These are phyloP conservation scores for Pogonocherus hispidulus DNA, from an alignment of 2,888 invertebrate species.

Conservation along the genomic window DNA sequence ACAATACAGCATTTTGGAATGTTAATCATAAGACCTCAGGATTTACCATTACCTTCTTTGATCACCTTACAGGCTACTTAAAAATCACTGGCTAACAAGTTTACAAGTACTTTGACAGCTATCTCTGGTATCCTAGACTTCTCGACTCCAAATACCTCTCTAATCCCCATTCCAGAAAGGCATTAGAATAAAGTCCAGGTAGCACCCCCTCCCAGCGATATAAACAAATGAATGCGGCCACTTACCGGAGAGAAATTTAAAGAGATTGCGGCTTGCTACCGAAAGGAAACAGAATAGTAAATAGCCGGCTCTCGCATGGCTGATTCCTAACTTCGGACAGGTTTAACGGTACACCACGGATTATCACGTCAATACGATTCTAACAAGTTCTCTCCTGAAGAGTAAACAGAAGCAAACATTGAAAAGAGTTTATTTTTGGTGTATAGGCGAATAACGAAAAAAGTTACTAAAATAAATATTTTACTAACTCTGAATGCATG, in stretches of 20 bases:
- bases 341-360: constrained; percentile 22
- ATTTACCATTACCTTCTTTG: too few species aligned
- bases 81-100: not conserved
- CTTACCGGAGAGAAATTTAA: not conserved
- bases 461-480: too few species aligned
- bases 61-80: not conserved
- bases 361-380: constrained; percentile 22
- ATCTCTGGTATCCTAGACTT: not conserved
- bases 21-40: too few species aligned
- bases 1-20: too few species aligned
- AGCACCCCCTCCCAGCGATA: not conserved
- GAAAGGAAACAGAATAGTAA: constrained; percentile 4
- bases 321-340: constrained; percentile 9
- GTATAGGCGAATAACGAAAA: too few species aligned
- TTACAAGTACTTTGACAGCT: not conserved
- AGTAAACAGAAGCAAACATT: not conserved
- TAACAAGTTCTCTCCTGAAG: not conserved
- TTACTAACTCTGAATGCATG: too few species aligned
- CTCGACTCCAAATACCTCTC: not conserved
- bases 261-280: not conserved
- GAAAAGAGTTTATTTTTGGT: not conserved
- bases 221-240: not conserved
- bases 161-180: not conserved
- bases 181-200: constrained; percentile 1
- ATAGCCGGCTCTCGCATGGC: constrained; percentile 25